Evolutionary conservation across 2,113 vertebrate genomes (phyloP).

Genomic region (Oncorhynchus clarkii): DNA sequence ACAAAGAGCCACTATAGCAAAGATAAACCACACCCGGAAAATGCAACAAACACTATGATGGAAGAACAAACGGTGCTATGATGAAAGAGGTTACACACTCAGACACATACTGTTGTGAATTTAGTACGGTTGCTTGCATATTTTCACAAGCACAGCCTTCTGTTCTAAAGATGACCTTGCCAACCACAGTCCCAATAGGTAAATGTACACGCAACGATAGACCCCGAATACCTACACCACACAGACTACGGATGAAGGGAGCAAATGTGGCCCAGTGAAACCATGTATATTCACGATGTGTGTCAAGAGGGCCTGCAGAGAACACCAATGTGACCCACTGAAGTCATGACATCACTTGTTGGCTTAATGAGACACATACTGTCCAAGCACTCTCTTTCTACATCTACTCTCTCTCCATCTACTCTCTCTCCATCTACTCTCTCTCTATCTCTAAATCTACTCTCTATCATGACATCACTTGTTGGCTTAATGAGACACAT

Average conservation of each 20-base stretch:
- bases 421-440: too few relatives aligned
- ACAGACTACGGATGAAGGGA: not conserved
- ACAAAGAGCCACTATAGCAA: slow-evolving; percentile 43
- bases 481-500: slow-evolving; percentile 35
- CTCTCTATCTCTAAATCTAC: too few relatives aligned
- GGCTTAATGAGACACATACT: slow-evolving; percentile 31
- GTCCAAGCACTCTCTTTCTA: not conserved
- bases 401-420: too few relatives aligned
- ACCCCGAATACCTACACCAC: not conserved
- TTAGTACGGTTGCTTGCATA: not conserved
- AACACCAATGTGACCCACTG: slow-evolving; percentile 4
- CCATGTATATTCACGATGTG: not conserved
- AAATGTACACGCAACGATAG: not conserved
- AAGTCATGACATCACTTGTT: slow-evolving; percentile 27
- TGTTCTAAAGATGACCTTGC: too few relatives aligned
- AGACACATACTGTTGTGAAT: not conserved
- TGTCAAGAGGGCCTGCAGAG: not conserved
- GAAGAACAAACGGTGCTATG: not conserved
- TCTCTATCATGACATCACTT: slow-evolving; percentile 16
- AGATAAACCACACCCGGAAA: slow-evolving; percentile 28
- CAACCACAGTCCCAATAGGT: too few relatives aligned
- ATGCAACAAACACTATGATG: not conserved
- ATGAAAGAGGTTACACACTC: too few relatives aligned
- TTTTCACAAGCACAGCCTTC: too few relatives aligned
- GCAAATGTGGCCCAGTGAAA: not conserved